These are phyloP conservation scores for Sepioteuthis lessoniana DNA, from an alignment of 2,888 invertebrate species.

Conservation along the genomic window DNA sequence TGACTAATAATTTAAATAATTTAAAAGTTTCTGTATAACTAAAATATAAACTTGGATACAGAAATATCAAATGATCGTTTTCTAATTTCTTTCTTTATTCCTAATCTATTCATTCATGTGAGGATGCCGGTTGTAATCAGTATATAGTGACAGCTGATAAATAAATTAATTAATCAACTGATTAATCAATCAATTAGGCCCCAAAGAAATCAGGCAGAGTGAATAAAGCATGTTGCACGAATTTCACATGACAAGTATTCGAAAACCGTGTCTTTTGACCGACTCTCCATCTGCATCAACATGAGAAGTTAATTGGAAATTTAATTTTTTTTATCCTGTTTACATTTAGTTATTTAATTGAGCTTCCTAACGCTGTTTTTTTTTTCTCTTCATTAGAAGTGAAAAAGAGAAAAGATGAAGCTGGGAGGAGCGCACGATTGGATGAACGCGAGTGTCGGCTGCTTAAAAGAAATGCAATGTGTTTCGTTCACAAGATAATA, in stretches of 20 bases:
- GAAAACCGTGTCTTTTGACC: neutral
- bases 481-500: too few relatives aligned
- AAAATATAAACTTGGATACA: too few relatives aligned
- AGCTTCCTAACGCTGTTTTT: neutral
- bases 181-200: neutral
- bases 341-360: neutral
- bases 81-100: neutral
- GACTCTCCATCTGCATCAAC: neutral
- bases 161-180: slow-evolving; percentile 8
- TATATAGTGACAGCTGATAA: slow-evolving; percentile 15
- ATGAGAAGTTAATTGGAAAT: neutral
- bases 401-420: neutral
- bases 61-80: too few relatives aligned
- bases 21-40: too few relatives aligned
- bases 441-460: too few relatives aligned
- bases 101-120: neutral
- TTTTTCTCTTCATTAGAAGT: neutral
- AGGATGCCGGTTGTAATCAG: neutral
- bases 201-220: neutral
- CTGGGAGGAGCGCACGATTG: too few relatives aligned
- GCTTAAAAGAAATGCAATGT: too few relatives aligned
- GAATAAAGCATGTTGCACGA: neutral
- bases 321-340: neutral
- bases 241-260: neutral
- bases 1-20: too few relatives aligned